Base-by-base conservation (phyloP, 53 echinoderm and acorn worm species). In the Antedon mediterranea region DNA sequence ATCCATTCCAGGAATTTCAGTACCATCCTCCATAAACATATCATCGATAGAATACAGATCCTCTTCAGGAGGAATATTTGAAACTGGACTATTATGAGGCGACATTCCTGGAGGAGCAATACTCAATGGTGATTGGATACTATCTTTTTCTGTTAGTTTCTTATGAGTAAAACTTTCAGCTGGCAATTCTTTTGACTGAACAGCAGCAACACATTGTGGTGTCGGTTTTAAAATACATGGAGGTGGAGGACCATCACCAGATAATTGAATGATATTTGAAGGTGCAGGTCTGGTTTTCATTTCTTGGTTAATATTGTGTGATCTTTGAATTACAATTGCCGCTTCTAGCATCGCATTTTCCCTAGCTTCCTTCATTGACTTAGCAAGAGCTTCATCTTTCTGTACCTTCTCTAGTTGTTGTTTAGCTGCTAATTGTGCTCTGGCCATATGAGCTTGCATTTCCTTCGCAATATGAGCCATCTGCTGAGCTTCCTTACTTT, bases 1-100 rank as follows among this genome's bases (percentile, higher is more conserved):
- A 77, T 84, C 84, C 84, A 84, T 84, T 15, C 84, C 84, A 31
- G 84, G 84, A 34, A 84, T 57, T 57, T 57, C 84, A 72, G 78
- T 78, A 20, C 78, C 78, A 72, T 84, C 84, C 9, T 73, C 84
- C 43, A 78, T 79, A 26, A 78, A 78, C 84, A 84, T 84, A 71
- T 84, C 84, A 32, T 84, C 84, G 18, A 84, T 78, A 26, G 84
- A 84, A 7, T 78, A 29, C 8, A 33, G 32, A 27, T 78, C 57
- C 57, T 57, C 57, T 57, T 57, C 57, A 6, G 37, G n/a, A 41
- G 41, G 57, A 11, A 57, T 26, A 57, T 57, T 57, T 18, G 57
- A 23, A 57, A 23, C 57, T 57, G 57, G 57, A 57, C 57, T 57
- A 18, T 3, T 6, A 57, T 13, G 57, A 18, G 7, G 7, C 3